Base-by-base conservation (phyloP, 2,888 invertebrate species). In the Yponomeuta evonymella region DNA sequence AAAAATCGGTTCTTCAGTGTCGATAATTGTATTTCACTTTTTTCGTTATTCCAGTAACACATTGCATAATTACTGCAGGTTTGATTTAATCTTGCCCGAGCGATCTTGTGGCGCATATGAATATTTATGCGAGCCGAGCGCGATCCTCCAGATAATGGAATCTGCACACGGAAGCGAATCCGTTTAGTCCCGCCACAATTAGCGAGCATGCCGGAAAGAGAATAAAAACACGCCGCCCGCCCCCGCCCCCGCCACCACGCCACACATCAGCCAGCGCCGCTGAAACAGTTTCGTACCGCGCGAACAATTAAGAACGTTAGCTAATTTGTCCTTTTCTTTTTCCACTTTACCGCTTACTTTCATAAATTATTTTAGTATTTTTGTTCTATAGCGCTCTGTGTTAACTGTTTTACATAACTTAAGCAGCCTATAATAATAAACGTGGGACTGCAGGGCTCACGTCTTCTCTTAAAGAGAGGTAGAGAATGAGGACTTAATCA, bases 111-210 rank as follows among this genome's bases (percentile, higher is more conserved):
- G 79, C 76, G 76, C 77, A 76, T 84, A 90, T 90, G 88, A 90
- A 90, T 90, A 90, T 91, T 89, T 87, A 90, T 89, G 87, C 80
- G 76, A 79, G 79, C 76, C 81, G 82, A 83, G 82, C 85, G 81
- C 86, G 87, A 88, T 88, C 85, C 85, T 83, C 77, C 83, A 81
- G 84, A 86, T 90, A 90, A 90, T 89, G 83, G 84, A 90, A 91
- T 90, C 88, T 85, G 86, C 87, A 87, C 87, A 86, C 85, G 83
- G 82, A 81, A 84, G 81, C 81, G 81, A 81, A 89, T 88, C 83
- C 82, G 87, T 86, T 89, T 89, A 89, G 83, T 83, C 80, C 82
- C 76, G 78, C 83, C 83, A 82, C 87, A 87, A 90, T 89, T 88
- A 88, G 82, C 79, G 77, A 75, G 74, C 79, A 73, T 73, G 75